phyloP scores from a whole-genome alignment of 1,140 invertebrate species.

The Bombus haemorrhoidalis region DNA sequence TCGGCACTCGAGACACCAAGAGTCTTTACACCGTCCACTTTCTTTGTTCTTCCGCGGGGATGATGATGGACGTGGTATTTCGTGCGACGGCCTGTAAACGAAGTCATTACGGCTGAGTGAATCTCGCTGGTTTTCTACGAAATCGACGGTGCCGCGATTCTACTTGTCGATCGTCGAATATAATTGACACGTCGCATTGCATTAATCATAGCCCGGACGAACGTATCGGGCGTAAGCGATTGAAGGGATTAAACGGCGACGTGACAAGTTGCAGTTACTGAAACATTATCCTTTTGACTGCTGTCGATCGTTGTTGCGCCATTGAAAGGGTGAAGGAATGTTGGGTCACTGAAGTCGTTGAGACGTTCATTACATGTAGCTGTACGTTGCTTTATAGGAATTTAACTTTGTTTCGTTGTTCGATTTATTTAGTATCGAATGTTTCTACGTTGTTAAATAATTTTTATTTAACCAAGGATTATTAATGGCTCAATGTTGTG shows the following conservation, averaged over 20 bases:
- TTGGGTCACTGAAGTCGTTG: not conserved
- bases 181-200: not conserved
- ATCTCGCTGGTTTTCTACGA: not conserved
- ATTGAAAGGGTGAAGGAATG: not conserved
- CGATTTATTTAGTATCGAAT: too few relatives aligned
- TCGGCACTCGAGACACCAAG: not conserved
- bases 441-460: too few relatives aligned
- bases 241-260: not conserved
- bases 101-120: not conserved
- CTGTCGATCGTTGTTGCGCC: not conserved
- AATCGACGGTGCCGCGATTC: not conserved
- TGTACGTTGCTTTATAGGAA: not conserved
- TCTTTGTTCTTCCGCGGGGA: not conserved
- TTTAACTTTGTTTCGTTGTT: not conserved
- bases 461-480: too few relatives aligned
- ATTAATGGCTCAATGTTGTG: too few relatives aligned
- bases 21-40: not conserved
- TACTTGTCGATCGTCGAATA: not conserved
- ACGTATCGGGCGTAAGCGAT: too few relatives aligned
- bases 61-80: conserved; percentile 29
- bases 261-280: not conserved
- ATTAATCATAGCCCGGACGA: not conserved
- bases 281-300: not conserved
- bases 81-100: not conserved
- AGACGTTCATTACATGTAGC: not conserved